phyloP scores from a whole-genome alignment of 2,888 invertebrate genomes.

The Nomada fucata region DNA sequence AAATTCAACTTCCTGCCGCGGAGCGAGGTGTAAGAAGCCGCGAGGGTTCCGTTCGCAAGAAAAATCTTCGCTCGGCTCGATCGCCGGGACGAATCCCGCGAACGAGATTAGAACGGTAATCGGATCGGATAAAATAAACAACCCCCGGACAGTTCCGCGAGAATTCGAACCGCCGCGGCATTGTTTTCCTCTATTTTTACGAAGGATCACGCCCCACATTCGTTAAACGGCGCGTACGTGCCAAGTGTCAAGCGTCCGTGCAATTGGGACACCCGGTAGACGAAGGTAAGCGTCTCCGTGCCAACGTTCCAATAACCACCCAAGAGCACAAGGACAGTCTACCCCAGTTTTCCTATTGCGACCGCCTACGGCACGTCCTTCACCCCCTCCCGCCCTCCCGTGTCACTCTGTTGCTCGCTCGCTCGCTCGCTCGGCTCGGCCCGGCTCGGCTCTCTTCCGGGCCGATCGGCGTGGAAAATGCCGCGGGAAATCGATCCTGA shows the following conservation, averaged over 20 bases:
- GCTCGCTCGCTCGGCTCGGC: conserved; percentile 18
- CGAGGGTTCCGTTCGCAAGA: neutral
- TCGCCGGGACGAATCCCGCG: neutral
- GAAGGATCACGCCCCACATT: conserved; percentile 52
- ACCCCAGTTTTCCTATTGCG: conserved; percentile 83
- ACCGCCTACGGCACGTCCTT: conserved; percentile 77
- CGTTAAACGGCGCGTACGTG: conserved; percentile 51
- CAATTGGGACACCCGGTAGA: conserved; percentile 73
- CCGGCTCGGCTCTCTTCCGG: conserved; percentile 75
- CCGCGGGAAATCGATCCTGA: conserved; percentile 71
- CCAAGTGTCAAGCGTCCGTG: conserved; percentile 59
- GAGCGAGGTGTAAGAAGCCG: neutral
- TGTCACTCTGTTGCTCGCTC: conserved; percentile 32
- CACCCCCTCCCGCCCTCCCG: conserved; percentile 57
- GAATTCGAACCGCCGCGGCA: neutral
- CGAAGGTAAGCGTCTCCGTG: conserved; percentile 80
- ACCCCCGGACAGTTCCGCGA: neutral
- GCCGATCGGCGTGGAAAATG: conserved; percentile 80
- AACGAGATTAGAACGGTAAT: neutral
- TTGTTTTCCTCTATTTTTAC: conserved; percentile 45
- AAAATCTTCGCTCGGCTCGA: neutral
- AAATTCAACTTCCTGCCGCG: conserved; percentile 10
- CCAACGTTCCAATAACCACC: conserved; percentile 83
- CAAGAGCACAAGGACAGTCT: conserved; percentile 83
- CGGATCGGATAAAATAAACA: neutral